phyloP scores from a whole-genome alignment of 2,797 vertebrate genomes.

The Linurgus olivaceus region DNA sequence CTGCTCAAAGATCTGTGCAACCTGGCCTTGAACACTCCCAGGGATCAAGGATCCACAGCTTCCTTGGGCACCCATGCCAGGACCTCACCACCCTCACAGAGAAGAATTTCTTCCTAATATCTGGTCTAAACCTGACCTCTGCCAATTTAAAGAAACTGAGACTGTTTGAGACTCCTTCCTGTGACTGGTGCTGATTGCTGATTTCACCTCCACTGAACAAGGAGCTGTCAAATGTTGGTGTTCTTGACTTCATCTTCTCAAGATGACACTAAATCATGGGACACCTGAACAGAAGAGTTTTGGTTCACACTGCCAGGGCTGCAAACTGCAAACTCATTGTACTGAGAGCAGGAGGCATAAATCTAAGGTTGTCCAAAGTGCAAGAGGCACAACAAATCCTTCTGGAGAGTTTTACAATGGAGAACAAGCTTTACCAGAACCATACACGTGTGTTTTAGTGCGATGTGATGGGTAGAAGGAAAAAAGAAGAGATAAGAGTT shows the following conservation, averaged over 20 bases:
- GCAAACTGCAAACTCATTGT: not conserved
- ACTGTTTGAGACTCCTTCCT: not conserved
- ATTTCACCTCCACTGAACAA: not conserved
- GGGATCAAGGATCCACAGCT: not conserved
- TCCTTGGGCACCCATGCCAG: not conserved
- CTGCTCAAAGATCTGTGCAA: not conserved
- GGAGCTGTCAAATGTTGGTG: not conserved
- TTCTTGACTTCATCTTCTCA: not conserved
- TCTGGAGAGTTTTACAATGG: not conserved
- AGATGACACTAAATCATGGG: not conserved
- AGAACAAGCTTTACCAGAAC: not conserved
- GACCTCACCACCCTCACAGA: not conserved
- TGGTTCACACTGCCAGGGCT: not conserved
- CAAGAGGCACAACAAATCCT: not conserved
- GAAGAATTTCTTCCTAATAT: not conserved
- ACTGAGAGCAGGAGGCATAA: not conserved
- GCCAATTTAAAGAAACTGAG: not conserved
- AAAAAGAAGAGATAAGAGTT: not conserved
- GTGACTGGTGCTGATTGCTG: not conserved
- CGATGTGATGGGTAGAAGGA: not conserved
- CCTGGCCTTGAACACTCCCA: not conserved
- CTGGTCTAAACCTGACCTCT: not conserved
- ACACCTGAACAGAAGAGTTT: not conserved
- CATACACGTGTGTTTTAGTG: accelerated
- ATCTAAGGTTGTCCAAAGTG: not conserved